These are phyloP conservation scores for Brevimyrus niger DNA, from an alignment of 2,113 vertebrate genomes.

Conservation along the genomic window DNA sequence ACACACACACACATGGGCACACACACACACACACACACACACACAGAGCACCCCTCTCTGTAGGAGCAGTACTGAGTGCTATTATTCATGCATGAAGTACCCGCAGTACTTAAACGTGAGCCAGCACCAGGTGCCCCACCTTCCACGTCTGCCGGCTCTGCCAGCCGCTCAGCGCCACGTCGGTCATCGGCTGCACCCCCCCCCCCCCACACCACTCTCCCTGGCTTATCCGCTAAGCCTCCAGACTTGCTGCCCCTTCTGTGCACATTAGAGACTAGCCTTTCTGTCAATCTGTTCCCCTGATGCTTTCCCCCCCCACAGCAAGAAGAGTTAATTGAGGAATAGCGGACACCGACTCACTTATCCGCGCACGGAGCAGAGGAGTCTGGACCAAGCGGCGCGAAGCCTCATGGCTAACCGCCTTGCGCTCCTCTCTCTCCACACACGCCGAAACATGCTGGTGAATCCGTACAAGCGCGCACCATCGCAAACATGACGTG, in stretches of 20 bases:
- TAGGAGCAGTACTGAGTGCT: background rate
- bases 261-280: background rate
- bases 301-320: background rate
- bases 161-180: background rate
- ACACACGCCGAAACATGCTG: background rate
- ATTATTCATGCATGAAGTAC: background rate
- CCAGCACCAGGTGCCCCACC: slow-evolving; percentile 42
- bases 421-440: background rate
- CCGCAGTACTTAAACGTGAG: background rate
- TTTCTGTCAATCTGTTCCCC: slow-evolving; percentile 46
- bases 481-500: background rate
- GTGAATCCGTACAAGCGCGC: background rate
- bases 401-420: background rate
- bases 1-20: too few relatives aligned
- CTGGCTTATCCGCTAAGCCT: background rate
- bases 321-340: too few relatives aligned
- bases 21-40: too few relatives aligned
- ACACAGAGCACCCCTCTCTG: background rate
- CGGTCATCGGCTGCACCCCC: background rate
- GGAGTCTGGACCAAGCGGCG: background rate
- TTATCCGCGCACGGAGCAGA: slow-evolving; percentile 16
- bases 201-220: background rate
- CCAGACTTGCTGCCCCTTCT: background rate
- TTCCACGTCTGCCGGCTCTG: slow-evolving; percentile 30
- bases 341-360: background rate